These are phyloP conservation scores for Bimastos eiseni DNA, from an alignment of 2,888 invertebrate genomes.

Conservation along the genomic window DNA sequence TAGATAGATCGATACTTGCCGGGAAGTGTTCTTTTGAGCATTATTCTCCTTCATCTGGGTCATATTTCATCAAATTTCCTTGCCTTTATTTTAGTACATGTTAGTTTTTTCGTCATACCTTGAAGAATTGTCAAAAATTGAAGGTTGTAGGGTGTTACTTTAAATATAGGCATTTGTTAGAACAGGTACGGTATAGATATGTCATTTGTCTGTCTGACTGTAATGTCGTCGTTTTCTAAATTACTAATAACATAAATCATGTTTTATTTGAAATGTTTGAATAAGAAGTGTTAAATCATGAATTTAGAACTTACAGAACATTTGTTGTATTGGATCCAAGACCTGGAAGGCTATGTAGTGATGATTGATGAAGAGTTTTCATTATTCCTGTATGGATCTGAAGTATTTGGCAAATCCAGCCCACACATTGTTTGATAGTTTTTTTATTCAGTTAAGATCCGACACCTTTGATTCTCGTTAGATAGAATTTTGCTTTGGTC, in stretches of 20 bases:
- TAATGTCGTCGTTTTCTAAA: background rate
- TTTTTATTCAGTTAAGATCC: background rate
- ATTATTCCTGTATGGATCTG: background rate
- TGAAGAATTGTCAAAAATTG: background rate
- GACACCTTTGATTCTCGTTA: background rate
- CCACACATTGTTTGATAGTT: background rate
- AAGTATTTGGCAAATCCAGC: slow-evolving; percentile 4
- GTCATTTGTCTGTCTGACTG: background rate
- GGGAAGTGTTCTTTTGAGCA: background rate
- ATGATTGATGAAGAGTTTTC: background rate
- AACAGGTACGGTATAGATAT: background rate
- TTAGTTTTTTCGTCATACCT: background rate
- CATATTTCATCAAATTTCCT: background rate
- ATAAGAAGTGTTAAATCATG: background rate
- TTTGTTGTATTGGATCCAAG: background rate
- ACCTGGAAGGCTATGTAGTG: background rate
- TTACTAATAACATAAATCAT: background rate
- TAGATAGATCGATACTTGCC: background rate
- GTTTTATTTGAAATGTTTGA: background rate
- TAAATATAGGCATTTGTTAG: background rate
- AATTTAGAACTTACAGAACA: background rate
- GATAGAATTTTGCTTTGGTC: background rate
- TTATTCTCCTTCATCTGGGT: background rate
- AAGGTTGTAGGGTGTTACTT: background rate
- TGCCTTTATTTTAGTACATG: background rate